Conservation (phyloP, 2,888 invertebrate genomes). For the Hoplodrina blanda region DNA sequence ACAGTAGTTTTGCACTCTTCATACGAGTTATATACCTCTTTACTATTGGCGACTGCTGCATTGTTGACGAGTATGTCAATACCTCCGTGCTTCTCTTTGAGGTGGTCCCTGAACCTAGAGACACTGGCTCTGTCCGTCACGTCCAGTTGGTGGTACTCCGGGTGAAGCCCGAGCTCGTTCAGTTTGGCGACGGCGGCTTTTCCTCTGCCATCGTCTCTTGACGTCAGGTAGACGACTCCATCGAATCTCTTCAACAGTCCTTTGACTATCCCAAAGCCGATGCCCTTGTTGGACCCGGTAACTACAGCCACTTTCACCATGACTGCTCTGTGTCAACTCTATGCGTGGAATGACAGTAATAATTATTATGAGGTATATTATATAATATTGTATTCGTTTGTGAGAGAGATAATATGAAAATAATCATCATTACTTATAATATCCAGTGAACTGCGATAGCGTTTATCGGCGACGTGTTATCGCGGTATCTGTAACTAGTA, state of each 20-base stretch:
- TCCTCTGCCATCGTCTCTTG: constrained; percentile 76
- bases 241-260: constrained; percentile 90
- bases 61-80: constrained; percentile 94
- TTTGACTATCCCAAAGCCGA: constrained; percentile 92
- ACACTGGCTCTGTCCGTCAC: constrained; percentile 84
- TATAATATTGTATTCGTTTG: constrained; percentile 16
- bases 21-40: constrained; percentile 48
- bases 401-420: constrained; percentile 18
- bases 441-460: constrained; percentile 16
- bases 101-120: constrained; percentile 88
- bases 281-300: constrained; percentile 93
- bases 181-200: constrained; percentile 69
- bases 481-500: not conserved
- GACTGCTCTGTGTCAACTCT: constrained; percentile 6
- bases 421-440: constrained; percentile 3
- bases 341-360: constrained; percentile 15
- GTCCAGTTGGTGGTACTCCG: constrained; percentile 66
- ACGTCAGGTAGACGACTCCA: constrained; percentile 90
- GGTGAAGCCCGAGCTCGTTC: constrained; percentile 64
- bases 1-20: constrained; percentile 91
- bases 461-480: not conserved
- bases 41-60: constrained; percentile 91
- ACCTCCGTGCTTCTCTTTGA: constrained; percentile 91
- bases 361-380: not conserved
- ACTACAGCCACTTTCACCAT: constrained; percentile 79